Conservation (phyloP, 2,113 vertebrate genomes). For the Ranitomeya imitator region DNA sequence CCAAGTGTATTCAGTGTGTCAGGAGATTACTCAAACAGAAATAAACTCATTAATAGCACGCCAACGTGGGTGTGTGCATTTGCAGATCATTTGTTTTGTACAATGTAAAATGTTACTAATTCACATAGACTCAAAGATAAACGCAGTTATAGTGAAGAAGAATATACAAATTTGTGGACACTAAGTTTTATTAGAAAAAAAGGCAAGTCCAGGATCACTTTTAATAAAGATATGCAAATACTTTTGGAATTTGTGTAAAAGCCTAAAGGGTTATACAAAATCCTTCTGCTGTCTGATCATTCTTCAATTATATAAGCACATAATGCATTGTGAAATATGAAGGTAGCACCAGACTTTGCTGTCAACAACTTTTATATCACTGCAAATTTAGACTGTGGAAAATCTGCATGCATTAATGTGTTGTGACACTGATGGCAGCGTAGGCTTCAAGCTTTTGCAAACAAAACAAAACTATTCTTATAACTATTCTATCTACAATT, state of each 20-base stretch:
- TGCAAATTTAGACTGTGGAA: slow-evolving; percentile 46
- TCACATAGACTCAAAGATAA: too few species aligned
- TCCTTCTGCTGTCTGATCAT: slow-evolving; percentile 42
- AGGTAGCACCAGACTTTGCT: slow-evolving; percentile 22
- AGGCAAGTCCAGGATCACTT: not conserved
- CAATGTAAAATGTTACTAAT: too few species aligned
- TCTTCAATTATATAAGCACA: slow-evolving; percentile 35
- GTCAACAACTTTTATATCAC: not conserved
- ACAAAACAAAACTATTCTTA: slow-evolving; percentile 27
- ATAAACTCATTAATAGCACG: too few species aligned
- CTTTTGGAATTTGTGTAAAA: not conserved
- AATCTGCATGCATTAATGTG: slow-evolving; percentile 41
- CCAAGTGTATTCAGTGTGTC: too few species aligned
- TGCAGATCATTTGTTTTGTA: too few species aligned
- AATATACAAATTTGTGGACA: too few species aligned
- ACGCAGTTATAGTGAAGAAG: too few species aligned
- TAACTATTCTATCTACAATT: not conserved
- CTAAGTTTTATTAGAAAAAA: too few species aligned
- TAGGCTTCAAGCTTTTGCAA: slow-evolving; percentile 57
- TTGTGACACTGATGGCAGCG: slow-evolving; percentile 20
- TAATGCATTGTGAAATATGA: slow-evolving; percentile 44
- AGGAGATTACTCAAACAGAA: too few species aligned
- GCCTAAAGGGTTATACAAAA: not conserved
- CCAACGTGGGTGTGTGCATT: too few species aligned
- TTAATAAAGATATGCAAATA: not conserved